Evolutionary conservation across 2,888 invertebrate genomes (phyloP).

Genomic region (Pyrrhosoma nymphula): DNA sequence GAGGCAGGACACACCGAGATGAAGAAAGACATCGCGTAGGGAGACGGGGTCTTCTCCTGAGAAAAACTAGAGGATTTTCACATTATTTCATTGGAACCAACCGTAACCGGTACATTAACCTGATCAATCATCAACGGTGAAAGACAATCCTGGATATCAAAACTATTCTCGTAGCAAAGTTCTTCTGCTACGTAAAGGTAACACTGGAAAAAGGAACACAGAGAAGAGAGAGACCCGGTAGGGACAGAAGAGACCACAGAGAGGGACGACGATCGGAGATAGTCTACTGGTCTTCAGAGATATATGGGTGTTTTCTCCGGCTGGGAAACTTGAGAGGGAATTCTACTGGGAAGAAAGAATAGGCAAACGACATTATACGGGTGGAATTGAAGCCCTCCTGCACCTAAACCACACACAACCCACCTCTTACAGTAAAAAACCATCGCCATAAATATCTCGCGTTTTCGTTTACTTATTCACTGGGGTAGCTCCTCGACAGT

Average conservation of each 20-base stretch:
- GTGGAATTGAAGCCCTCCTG: not conserved
- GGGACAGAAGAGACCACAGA: not conserved
- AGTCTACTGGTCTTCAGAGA: not conserved
- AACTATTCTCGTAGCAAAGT: too few species aligned
- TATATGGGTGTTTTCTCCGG: not conserved
- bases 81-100: too few species aligned
- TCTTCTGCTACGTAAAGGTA: too few species aligned
- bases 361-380: slow-evolving; percentile 10
- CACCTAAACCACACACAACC: not conserved
- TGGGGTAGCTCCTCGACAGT: not conserved
- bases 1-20: too few species aligned
- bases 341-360: not conserved
- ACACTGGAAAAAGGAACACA: too few species aligned
- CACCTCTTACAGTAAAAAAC: not conserved
- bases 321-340: not conserved
- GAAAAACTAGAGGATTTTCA: too few species aligned
- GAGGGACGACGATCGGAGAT: not conserved
- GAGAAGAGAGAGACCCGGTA: not conserved
- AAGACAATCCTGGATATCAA: too few species aligned
- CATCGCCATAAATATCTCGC: slow-evolving; percentile 8
- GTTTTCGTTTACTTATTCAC: not conserved
- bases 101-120: too few species aligned
- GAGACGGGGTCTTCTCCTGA: too few species aligned
- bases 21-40: too few species aligned
- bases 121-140: too few species aligned